phyloP scores from a whole-genome alignment of 2,113 vertebrate genomes.

The Notechis scutatus region DNA sequence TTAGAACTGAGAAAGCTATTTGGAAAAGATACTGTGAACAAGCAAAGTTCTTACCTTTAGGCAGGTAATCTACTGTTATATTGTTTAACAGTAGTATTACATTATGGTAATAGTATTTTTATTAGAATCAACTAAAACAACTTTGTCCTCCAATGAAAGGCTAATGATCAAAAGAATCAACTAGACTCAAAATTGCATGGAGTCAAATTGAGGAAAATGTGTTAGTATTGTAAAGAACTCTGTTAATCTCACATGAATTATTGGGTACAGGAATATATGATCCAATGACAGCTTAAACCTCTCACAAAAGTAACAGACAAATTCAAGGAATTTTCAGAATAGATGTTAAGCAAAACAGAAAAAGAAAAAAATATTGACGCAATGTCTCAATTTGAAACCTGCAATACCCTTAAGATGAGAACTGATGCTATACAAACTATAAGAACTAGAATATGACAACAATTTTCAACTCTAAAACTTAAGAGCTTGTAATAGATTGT shows the following conservation, averaged over 20 bases:
- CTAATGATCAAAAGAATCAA: neutral
- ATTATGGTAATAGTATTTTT: neutral
- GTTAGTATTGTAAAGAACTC: neutral
- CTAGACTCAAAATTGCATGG: neutral
- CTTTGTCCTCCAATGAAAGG: neutral
- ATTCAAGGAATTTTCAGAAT: neutral
- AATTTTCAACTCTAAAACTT: neutral
- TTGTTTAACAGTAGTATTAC: neutral
- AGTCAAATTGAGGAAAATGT: neutral
- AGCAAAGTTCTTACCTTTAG: neutral
- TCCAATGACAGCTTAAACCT: neutral
- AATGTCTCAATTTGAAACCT: neutral
- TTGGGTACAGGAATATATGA: neutral
- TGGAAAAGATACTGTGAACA: neutral
- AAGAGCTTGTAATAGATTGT: neutral
- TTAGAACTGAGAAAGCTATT: neutral
- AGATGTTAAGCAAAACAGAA: neutral
- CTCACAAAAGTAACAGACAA: neutral
- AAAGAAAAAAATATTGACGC: neutral
- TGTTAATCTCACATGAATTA: neutral
- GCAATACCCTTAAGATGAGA: neutral
- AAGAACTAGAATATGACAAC: neutral
- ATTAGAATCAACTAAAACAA: neutral
- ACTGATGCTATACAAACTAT: neutral
- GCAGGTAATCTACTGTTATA: neutral